phyloP scores from a whole-genome alignment of 2,797 vertebrate genomes.

The Syngnathus acus region DNA sequence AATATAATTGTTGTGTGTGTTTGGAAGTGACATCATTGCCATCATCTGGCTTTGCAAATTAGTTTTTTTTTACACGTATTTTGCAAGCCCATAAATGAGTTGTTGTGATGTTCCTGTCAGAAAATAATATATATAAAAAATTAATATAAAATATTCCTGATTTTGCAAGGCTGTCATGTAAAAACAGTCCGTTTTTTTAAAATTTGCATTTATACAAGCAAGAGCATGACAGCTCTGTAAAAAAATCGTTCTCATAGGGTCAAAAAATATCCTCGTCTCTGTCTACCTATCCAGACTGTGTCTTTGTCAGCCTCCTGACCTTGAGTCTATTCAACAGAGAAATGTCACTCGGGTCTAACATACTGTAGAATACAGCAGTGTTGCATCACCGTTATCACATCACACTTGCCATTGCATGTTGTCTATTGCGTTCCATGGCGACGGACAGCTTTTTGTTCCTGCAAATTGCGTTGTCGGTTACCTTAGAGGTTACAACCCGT shows the following conservation, averaged over 20 bases:
- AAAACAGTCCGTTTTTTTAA: background rate
- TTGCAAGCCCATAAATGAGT: background rate
- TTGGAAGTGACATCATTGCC: no score
- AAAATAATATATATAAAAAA: no score
- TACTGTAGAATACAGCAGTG: slow-evolving; percentile 1
- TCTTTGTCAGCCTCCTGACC: slow-evolving; percentile 21
- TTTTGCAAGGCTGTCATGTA: background rate
- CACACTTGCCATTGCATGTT: no score
- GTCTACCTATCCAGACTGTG: slow-evolving; percentile 13
- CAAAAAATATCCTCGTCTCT: slow-evolving; percentile 16
- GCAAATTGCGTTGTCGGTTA: slow-evolving; percentile 40
- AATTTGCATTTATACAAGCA: background rate
- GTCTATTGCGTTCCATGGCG: slow-evolving; percentile 27
- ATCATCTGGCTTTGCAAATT: background rate
- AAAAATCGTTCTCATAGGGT: slow-evolving; percentile 26
- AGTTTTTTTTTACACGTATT: background rate
- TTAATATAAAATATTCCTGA: background rate
- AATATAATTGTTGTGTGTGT: no score
- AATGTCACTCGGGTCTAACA: slow-evolving; percentile 1
- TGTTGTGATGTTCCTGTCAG: background rate
- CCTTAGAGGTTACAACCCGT: slow-evolving; percentile 30
- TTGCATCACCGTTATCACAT: background rate
- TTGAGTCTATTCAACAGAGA: background rate
- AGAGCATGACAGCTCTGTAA: slow-evolving; percentile 16
- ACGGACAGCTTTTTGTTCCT: slow-evolving; percentile 10